Percentiles rank a stretch among this genome's conserved stretches.
Conservation (phyloP, 2,888 invertebrate species). For the Stenurella melanura region DNA sequence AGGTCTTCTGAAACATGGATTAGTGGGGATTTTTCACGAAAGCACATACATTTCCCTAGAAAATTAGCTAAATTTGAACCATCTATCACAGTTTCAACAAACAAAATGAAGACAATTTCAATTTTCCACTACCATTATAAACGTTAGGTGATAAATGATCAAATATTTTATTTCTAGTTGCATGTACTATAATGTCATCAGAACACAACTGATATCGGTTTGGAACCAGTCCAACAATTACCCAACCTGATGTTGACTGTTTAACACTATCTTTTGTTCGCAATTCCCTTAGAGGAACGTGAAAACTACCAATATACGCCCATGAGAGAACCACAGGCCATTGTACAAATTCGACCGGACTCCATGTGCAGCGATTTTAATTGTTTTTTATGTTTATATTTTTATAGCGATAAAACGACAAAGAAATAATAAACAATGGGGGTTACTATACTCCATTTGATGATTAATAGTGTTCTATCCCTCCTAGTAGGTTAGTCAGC, state of each 20-base stretch:
- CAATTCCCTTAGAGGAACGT: background rate
- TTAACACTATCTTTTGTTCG: background rate
- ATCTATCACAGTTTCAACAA: too few relatives aligned
- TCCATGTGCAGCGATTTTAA: background rate
- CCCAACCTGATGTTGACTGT: background rate
- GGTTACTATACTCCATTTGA: constrained; percentile 29
- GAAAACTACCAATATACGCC: background rate
- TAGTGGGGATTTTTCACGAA: too few relatives aligned
- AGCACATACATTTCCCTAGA: too few relatives aligned
- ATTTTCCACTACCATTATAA: too few relatives aligned
- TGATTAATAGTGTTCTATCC: constrained; percentile 36
- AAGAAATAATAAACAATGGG: constrained; percentile 36
- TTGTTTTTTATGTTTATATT: constrained; percentile 22
- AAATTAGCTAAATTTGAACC: too few relatives aligned
- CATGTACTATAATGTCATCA: too few relatives aligned
- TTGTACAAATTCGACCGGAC: background rate
- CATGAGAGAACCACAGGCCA: background rate
- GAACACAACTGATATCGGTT: background rate
- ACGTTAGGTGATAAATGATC: too few relatives aligned
- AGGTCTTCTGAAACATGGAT: too few relatives aligned
- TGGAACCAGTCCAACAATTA: background rate
- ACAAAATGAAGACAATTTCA: too few relatives aligned
- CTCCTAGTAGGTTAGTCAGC: constrained; percentile 36
- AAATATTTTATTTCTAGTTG: background rate
- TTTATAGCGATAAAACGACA: constrained; percentile 22